phyloP scores from a whole-genome alignment of 2,888 invertebrate species.

The Panzeria rudis region DNA sequence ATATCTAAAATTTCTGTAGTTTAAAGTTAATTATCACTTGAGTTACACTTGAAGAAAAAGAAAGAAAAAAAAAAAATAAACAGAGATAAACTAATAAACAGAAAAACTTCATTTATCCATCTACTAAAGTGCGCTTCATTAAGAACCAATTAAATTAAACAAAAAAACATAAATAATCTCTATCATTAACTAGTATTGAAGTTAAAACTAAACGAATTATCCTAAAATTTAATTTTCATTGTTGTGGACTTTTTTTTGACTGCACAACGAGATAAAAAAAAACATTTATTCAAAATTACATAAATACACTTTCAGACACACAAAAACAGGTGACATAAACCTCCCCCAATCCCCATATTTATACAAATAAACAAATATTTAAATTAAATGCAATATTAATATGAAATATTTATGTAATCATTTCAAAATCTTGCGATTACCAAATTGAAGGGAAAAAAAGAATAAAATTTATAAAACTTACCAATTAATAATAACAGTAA shows the following conservation, averaged over 20 bases:
- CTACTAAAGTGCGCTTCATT: slow-evolving; percentile 73
- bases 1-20: background rate
- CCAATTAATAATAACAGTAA: slow-evolving; percentile 49
- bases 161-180: slow-evolving; percentile 38
- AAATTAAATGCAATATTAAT: slow-evolving; percentile 18
- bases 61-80: too few species aligned
- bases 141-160: slow-evolving; percentile 74
- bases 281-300: slow-evolving; percentile 56
- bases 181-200: slow-evolving; percentile 49
- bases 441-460: slow-evolving; percentile 17
- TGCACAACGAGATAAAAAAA: slow-evolving; percentile 63
- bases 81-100: slow-evolving; percentile 2
- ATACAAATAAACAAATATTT: slow-evolving; percentile 24
- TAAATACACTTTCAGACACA: slow-evolving; percentile 9
- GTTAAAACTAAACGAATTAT: slow-evolving; percentile 29
- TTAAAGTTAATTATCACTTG: slow-evolving; percentile 21
- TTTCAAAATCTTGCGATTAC: slow-evolving; percentile 53
- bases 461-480: slow-evolving; percentile 40
- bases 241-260: slow-evolving; percentile 65
- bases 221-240: slow-evolving; percentile 58
- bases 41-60: slow-evolving; percentile 25
- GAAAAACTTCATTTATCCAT: slow-evolving; percentile 56
- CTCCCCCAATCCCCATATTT: slow-evolving; percentile 22
- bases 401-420: slow-evolving; percentile 49
- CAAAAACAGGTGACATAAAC: background rate